A percentile compares a stretch with the other conserved stretches of the same genome.
Conservation (phyloP, 2,113 vertebrate genomes). For the Corydoras sp. region DNA sequence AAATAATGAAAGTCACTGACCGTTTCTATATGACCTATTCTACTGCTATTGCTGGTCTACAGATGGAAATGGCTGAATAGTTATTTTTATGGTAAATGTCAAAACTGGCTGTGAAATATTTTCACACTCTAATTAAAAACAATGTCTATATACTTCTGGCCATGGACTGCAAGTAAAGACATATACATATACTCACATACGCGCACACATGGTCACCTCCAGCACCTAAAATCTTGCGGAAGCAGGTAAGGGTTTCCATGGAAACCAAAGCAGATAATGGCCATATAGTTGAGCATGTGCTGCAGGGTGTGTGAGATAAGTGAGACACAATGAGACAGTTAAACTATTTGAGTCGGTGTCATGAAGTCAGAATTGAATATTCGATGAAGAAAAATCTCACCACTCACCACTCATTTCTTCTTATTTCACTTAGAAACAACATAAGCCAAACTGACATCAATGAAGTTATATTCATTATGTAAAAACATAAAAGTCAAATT, state of each 20-base stretch:
- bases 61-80: no score
- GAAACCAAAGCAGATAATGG: conserved; percentile 66
- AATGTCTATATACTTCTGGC: not conserved
- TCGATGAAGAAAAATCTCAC: conserved; percentile 5
- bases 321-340: conserved; percentile 37
- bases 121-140: not conserved
- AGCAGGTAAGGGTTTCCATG: conserved; percentile 65
- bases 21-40: no score
- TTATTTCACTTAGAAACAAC: no score
- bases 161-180: not conserved
- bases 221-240: conserved; percentile 46
- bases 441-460: no score
- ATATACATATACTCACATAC: no score
- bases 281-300: conserved; percentile 62
- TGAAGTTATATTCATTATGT: no score
- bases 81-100: no score
- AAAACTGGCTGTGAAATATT: not conserved
- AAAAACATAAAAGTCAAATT: no score
- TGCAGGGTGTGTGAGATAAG: conserved; percentile 54
- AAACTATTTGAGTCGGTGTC: conserved; percentile 15
- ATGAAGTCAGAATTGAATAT: conserved; percentile 23
- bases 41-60: no score
- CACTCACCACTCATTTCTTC: conserved; percentile 19
- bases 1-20: no score
- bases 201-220: not conserved